phyloP scores from a whole-genome alignment of 2,113 vertebrate genomes.

The Nerophis ophidion region DNA sequence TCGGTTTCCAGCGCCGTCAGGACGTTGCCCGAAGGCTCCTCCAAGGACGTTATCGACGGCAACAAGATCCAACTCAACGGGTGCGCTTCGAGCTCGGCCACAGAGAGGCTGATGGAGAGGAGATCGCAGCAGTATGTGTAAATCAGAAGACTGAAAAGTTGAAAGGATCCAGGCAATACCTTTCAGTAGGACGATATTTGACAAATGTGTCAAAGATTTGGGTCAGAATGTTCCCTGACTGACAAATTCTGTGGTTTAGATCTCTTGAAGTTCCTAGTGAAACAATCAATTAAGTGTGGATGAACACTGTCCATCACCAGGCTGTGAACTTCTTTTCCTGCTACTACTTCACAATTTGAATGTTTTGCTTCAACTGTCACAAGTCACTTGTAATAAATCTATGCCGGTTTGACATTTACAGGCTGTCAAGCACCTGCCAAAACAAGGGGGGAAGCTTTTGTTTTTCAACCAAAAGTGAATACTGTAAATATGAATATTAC shows the following conservation, averaged over 20 bases:
- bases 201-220: neutral
- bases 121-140: neutral
- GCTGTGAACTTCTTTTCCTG: neutral
- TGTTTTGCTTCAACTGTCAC: neutral
- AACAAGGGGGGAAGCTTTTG: no score
- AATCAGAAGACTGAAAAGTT: neutral
- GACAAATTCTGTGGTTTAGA: neutral
- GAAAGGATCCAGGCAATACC: neutral
- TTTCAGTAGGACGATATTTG: neutral
- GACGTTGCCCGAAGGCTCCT: constrained; percentile 83
- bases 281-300: neutral
- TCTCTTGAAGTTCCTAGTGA: neutral
- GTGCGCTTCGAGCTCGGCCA: neutral
- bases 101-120: constrained; percentile 32
- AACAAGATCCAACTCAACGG: constrained; percentile 62
- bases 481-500: no score
- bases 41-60: constrained; percentile 63
- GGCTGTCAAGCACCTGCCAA: neutral
- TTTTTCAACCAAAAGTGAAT: no score
- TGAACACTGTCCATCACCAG: neutral
- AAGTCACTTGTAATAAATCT: neutral
- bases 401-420: neutral
- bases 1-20: constrained; percentile 85
- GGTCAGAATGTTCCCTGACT: neutral
- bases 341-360: neutral